Base-by-base conservation (phyloP, 2,888 invertebrate species). In the Latheticus oryzae region DNA sequence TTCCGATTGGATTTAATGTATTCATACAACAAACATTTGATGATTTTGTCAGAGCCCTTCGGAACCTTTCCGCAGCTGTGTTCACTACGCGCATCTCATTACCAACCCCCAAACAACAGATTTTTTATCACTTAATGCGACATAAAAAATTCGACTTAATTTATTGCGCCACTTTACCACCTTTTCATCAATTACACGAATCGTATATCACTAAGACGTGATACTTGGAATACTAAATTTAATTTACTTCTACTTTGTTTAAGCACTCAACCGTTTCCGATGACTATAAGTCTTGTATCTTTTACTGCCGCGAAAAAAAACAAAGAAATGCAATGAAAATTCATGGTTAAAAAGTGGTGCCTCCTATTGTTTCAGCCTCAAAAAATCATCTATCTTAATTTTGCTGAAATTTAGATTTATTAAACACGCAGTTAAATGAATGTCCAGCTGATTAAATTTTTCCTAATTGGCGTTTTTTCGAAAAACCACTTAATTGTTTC, bases 51-150 rank as follows among this genome's bases (percentile, higher is more conserved):
- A 50, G n/a, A n/a, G 42, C 43, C 56, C 54, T 43, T 40, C 24
- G 15, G 5, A 30, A 38, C 30, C 35, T 21, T 42, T 13, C 26
- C 15, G 32, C 59, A 60, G 60, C 60, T 60, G 60, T 60, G 45
- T 57, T 48, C 56, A 33, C 21, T 26, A 24, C 24, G 61, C 55
- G 61, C 63, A 66, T 66, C 62, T 66, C 62, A 66, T 64, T 66
- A 66, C 51, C 47, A 24, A 11, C 26, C 50, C 58, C 59, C n/a
- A 48, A 58, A 61, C 53, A 64, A 62, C 61, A 66, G 66, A 63
- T 64, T 70, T 70, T 70, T 70, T 70, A 69, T 67, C 66, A 64
- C 63, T 58, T 68, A 67, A 70, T 59, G 63, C 55, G 66, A 67
- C 68, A 66, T 66, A 68, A 70, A 68, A 69, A 68, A 68, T n/a